Percentiles rank a stretch among this genome's conserved stretches.
phyloP scores from a whole-genome alignment of 2,797 vertebrate species.

The Onychomys torridus region DNA sequence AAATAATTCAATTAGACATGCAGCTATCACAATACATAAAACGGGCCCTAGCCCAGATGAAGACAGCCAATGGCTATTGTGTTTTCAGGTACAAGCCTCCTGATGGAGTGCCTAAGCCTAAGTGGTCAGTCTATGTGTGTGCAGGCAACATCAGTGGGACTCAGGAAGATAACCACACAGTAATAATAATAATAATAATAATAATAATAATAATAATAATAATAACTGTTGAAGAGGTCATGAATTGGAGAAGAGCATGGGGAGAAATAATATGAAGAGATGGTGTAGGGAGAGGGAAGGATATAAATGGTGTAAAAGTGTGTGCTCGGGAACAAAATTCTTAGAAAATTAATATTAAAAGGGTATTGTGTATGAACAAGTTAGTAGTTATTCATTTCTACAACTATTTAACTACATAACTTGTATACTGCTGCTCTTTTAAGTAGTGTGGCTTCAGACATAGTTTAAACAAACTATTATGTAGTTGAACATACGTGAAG shows the following conservation, averaged over 20 bases:
- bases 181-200: too few relatives aligned
- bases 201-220: too few relatives aligned
- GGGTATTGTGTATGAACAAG: not conserved
- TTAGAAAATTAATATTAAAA: not conserved
- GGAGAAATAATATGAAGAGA: not conserved
- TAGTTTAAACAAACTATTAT: not conserved
- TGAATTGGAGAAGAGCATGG: not conserved
- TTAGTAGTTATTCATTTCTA: not conserved
- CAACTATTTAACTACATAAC: not conserved
- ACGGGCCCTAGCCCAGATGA: not conserved
- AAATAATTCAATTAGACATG: not conserved
- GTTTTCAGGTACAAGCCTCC: not conserved
- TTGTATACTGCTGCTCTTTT: not conserved
- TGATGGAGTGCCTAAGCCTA: not conserved
- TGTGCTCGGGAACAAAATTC: not conserved
- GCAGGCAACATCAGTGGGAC: too few relatives aligned
- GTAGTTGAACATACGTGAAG: not conserved
- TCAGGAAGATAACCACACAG: not conserved
- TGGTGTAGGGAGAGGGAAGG: not conserved
- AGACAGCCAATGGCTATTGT: not conserved
- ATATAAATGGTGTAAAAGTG: not conserved
- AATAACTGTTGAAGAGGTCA: not conserved
- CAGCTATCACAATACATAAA: not conserved
- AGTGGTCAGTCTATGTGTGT: not conserved
- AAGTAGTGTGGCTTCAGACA: not conserved